Evolutionary conservation across 2,888 invertebrate species (phyloP).

Genomic region (Monoplex corrugatus): DNA sequence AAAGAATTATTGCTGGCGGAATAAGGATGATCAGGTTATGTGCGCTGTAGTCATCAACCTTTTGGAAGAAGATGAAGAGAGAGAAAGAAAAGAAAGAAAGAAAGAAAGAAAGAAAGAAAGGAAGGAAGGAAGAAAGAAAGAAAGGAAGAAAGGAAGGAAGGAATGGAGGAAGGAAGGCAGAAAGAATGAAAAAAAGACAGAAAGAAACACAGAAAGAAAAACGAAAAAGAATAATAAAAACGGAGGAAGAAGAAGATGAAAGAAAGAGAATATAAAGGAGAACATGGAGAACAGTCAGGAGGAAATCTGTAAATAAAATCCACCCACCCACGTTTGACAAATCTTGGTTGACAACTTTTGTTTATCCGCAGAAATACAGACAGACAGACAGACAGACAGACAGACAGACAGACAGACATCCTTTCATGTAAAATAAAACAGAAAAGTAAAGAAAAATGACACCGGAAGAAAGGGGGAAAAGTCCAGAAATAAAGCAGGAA

Average conservation of each 20-base stretch:
- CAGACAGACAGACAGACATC: neutral
- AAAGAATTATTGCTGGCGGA: too few relatives aligned
- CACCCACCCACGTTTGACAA: too few relatives aligned
- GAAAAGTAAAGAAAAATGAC: too few relatives aligned
- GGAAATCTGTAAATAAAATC: too few relatives aligned
- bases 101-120: neutral
- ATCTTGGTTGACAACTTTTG: too few relatives aligned
- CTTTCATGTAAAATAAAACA: too few relatives aligned
- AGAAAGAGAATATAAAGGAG: neutral
- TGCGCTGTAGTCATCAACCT: too few relatives aligned
- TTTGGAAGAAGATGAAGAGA: neutral
- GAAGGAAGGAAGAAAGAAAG: neutral
- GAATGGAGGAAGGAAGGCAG: neutral
- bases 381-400: neutral
- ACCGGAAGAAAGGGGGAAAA: neutral
- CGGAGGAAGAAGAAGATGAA: neutral
- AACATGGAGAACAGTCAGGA: neutral
- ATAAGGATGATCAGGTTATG: too few relatives aligned
- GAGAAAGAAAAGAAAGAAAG: neutral
- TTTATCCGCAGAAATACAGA: neutral
- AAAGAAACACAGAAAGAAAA: neutral
- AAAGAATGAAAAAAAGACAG: neutral
- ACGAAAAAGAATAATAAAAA: neutral
- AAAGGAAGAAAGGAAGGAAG: neutral
- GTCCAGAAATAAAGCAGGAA: neutral